Evolutionary conservation across 2,888 invertebrate species (phyloP), one percentile per base, ranked within the genome.

Genomic region (Lissonota sp.): DNA sequence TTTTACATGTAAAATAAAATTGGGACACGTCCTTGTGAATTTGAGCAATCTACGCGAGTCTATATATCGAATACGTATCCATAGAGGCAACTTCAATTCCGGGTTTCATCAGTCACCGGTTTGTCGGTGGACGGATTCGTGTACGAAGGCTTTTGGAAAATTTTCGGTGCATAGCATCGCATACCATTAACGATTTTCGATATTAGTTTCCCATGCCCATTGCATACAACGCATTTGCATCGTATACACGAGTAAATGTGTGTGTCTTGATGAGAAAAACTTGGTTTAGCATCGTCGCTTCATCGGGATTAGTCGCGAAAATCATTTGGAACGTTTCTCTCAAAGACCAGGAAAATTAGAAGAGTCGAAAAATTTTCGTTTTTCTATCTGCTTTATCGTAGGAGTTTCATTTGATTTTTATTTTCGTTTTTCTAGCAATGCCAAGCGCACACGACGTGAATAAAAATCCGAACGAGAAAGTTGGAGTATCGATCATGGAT

Each of bases 141-240:
- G 14, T 14, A 53, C 16, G 5, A 16, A n/a, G 16, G 51, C 51
- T 16, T 8, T 44, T 55, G 37, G 39, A 12, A 39, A 6, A 8
- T 64, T 60, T 14, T 14, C 46, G 7, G 4, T 64, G 42, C 16
- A 63, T 67, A 71, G 67, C 75, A 53, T 8, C 42, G 71, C 66
- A 70, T 26, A 67, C 46, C 69, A 78, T 80, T 67, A 80, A 80
- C 80, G 70, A 60, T 80, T 75, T 83, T 66, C 83, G 80, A 83
- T 80, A 83, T 79, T 57, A 57, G 46, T 42, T 42, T 40, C 26
- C 57, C 37, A 14, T n/a, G 37, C 16, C 57, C 39, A 42, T 42
- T 66, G 5, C 14, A 53, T 6, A 12, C 14, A 14, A 49, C 44
- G 55, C 53, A 42, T 37, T 62, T 46, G 40, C 70, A 16, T 53